Evolutionary conservation across 2,113 vertebrate genomes (phyloP), one percentile per base, ranked within the genome.

Genomic region (Corythoichthys haematopterus): DNA sequence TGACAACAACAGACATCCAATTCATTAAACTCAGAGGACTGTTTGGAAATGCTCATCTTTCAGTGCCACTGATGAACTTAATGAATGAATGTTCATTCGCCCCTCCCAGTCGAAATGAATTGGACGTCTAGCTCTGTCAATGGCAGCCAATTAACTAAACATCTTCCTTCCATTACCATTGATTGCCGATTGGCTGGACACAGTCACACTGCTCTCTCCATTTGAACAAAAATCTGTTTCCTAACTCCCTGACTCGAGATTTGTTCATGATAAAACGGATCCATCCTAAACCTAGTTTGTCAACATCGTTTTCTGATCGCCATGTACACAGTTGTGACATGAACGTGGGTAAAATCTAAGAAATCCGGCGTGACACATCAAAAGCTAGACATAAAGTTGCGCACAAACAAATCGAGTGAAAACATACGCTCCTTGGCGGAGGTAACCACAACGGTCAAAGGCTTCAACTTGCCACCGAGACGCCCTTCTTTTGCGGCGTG

Each of bases 401-500:
- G 11, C 37, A 33, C 5, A 62, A 62, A 56, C 33, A 35, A 62
- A 62, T 43, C n/a, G 2, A 20, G 59, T 61, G 38, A 62, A 62
- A 62, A 45, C 59, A 45, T 62, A 45, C 12, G 6, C 57, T 43
- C 37, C 37, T 40, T 20, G 58, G 8, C n/a, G 9, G 58, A 60
- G 8, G 37, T n/a, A 43, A 60, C 12, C 55, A 14, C 55, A 12
- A 35, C 55, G 33, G 33, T 15, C 33, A 57, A 55, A 83, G 82
- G 76, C 79, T 71, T 74, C 68, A 76, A 77, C 78, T 81, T 65
- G 68, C 75, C 92, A 92, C 91, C 16, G 36, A 69, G 57, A 65
- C 69, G 28, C 28, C n/a, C 58, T 51, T 52, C 50, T 56, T 28
- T 35, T 15, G 14, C 66, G 71, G 58, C 76, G 67, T 62, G 65